Conservation (phyloP, 2,888 invertebrate species). For the Scrobipalpa atriplicella region DNA sequence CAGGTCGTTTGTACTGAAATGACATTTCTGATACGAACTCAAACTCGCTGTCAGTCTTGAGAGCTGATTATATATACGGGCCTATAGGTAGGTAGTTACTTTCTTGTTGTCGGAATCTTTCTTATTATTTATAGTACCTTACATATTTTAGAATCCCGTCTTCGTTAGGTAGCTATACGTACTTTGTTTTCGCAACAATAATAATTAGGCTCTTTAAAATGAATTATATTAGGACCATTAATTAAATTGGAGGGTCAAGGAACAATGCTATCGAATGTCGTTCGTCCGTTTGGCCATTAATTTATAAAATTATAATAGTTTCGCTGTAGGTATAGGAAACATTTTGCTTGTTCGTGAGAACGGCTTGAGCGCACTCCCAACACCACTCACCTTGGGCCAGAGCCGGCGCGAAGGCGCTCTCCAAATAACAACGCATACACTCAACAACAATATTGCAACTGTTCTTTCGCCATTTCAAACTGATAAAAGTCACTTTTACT, state of each 20-base stretch:
- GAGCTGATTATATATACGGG: no score
- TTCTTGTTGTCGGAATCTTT: no score
- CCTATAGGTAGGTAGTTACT: no score
- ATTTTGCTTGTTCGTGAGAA: constrained; percentile 55
- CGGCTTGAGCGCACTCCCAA: neutral
- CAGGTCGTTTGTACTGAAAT: no score
- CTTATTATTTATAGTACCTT: no score
- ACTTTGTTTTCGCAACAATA: neutral
- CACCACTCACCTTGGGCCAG: constrained; percentile 73
- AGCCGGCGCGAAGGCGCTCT: constrained; percentile 70
- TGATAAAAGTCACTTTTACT: constrained; percentile 58
- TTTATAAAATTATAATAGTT: neutral
- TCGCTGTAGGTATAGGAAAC: constrained; percentile 38
- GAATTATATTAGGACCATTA: neutral
- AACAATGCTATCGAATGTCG: neutral
- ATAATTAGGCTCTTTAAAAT: no score
- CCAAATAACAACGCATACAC: constrained; percentile 71
- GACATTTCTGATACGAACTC: no score
- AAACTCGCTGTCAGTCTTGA: no score
- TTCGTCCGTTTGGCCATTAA: neutral
- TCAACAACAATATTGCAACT: constrained; percentile 72
- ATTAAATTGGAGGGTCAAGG: neutral
- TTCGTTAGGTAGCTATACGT: no score
- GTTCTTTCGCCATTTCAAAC: constrained; percentile 45
- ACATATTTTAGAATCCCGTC: no score